Conservation (phyloP, 2,888 invertebrate genomes). For the Mantis religiosa region DNA sequence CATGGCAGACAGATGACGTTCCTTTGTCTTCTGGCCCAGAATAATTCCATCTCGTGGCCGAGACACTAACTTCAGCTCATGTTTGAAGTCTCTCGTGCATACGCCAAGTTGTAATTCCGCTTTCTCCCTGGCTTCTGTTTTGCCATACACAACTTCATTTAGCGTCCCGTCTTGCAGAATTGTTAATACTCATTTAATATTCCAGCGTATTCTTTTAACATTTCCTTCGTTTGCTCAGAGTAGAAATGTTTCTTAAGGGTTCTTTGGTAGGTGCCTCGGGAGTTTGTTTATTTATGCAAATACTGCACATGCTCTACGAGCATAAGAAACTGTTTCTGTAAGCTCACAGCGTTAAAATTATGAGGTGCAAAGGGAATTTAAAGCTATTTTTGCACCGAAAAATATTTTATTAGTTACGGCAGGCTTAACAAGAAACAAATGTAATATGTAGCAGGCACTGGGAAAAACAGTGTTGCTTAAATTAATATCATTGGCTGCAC, state of each 20-base stretch:
- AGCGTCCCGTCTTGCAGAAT: background rate
- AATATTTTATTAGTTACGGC: background rate
- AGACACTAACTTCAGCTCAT: background rate
- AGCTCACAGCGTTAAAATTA: background rate
- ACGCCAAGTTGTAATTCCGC: background rate
- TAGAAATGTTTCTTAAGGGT: background rate
- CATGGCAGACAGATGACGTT: background rate
- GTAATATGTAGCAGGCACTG: background rate
- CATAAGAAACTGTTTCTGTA: background rate
- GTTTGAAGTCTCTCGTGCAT: no score
- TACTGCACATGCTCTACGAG: background rate
- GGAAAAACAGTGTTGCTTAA: background rate
- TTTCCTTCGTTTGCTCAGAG: background rate
- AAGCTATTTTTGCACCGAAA: background rate
- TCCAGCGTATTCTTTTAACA: background rate
- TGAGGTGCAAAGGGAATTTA: background rate
- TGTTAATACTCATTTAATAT: background rate
- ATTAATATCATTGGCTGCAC: background rate
- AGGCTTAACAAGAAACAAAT: background rate
- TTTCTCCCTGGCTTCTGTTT: background rate
- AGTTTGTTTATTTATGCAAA: background rate
- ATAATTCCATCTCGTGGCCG: background rate
- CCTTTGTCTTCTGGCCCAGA: background rate
- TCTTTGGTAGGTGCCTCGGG: background rate
- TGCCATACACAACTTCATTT: no score